A percentile compares a stretch with the other conserved stretches of the same genome.
These are phyloP conservation scores for Anthonomus grandis DNA, from an alignment of 1,140 invertebrate genomes.

Conservation along the genomic window DNA sequence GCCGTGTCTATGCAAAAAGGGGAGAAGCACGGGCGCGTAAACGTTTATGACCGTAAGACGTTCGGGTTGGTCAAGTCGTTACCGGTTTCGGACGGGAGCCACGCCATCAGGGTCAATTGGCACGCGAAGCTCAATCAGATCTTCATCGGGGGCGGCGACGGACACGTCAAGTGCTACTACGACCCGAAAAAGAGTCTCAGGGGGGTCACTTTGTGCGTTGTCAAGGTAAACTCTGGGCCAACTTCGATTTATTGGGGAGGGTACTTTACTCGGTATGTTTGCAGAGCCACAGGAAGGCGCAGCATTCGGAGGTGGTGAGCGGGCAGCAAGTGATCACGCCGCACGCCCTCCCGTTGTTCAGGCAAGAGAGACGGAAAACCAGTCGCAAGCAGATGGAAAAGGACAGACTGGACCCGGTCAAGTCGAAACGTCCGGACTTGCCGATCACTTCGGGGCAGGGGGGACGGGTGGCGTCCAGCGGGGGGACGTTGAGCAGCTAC, in stretches of 20 bases:
- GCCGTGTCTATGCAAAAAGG: conserved; percentile 77
- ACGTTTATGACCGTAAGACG: conserved; percentile 79
- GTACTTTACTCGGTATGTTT: not conserved
- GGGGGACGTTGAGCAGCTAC: conserved; percentile 94
- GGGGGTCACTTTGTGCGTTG: conserved; percentile 88
- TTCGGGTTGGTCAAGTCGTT: conserved; percentile 76
- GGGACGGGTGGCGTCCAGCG: conserved; percentile 91
- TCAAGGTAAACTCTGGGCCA: conserved; percentile 60
- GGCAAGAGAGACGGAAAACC: conserved; percentile 87
- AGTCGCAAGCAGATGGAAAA: conserved; percentile 90
- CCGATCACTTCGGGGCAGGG: conserved; percentile 92
- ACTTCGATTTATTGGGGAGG: not conserved
- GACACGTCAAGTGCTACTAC: conserved; percentile 86
- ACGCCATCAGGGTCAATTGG: conserved; percentile 89
- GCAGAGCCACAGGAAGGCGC: conserved; percentile 62
- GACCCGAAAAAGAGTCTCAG: conserved; percentile 81
- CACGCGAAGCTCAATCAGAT: conserved; percentile 97
- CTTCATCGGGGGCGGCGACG: conserved; percentile 89
- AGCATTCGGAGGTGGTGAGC: conserved; percentile 81
- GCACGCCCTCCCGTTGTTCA: conserved; percentile 92
- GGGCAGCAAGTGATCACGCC: conserved; percentile 96
- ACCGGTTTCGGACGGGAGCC: conserved; percentile 70
- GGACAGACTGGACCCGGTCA: conserved; percentile 85
- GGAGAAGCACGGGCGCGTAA: conserved; percentile 67
- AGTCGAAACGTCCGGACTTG: conserved; percentile 89